A percentile compares a stretch with the other conserved stretches of the same genome.
phyloP scores from a whole-genome alignment of 2,797 vertebrate genomes.

The Tympanoctomys barrerae region DNA sequence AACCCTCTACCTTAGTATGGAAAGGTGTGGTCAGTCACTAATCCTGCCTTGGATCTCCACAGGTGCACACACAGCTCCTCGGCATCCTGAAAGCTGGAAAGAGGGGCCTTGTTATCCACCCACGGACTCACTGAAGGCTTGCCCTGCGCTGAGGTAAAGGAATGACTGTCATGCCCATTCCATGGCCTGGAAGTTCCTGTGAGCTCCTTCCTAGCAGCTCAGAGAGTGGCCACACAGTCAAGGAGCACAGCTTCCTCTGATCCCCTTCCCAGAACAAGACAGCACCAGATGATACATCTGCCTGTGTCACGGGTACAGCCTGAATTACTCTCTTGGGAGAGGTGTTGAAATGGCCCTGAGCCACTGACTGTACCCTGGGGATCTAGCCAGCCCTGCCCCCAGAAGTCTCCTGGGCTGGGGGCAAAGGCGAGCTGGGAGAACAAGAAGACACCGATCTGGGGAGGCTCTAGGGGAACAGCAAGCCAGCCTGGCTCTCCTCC shows the following conservation, averaged over 20 bases:
- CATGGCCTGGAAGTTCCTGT: not conserved
- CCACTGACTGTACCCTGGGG: not conserved
- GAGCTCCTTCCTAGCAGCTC: not conserved
- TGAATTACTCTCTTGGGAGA: not conserved
- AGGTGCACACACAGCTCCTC: not conserved
- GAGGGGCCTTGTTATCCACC: not conserved
- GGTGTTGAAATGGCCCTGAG: not conserved
- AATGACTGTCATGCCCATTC: not conserved
- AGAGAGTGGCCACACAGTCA: not conserved
- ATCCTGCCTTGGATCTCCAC: not conserved
- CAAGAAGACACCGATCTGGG: not conserved
- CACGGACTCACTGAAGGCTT: not conserved
- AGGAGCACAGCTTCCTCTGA: not conserved
- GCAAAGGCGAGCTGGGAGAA: not conserved
- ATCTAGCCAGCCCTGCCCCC: not conserved
- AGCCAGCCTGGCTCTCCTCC: slow-evolving; percentile 73
- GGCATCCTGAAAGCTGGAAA: not conserved
- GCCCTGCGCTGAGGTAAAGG: not conserved
- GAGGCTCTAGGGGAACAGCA: slow-evolving; percentile 49
- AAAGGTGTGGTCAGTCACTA: not conserved
- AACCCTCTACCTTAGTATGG: not conserved
- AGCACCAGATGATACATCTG: not conserved
- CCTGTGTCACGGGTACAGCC: not conserved
- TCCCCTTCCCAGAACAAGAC: not conserved
- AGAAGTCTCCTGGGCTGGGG: not conserved